Conservation (phyloP, 2,888 invertebrate genomes). For the Creontiades dilutus region DNA sequence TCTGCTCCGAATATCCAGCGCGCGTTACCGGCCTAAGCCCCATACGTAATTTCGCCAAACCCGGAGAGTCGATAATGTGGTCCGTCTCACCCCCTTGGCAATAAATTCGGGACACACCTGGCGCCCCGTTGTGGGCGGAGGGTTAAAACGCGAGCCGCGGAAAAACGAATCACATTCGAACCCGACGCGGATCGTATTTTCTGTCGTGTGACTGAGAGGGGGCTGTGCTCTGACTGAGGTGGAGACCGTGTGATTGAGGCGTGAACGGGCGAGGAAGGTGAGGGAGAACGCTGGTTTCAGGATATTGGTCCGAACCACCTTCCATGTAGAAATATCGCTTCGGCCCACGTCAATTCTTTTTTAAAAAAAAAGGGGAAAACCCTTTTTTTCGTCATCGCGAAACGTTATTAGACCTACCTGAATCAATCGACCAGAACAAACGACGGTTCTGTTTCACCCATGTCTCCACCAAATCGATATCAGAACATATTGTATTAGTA, state of each 20-base stretch:
- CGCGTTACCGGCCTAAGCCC: too few relatives aligned
- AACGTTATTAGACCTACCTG: constrained; percentile 36
- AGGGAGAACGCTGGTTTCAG: neutral
- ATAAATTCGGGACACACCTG: too few relatives aligned
- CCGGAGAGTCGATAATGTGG: too few relatives aligned
- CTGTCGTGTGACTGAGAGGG: too few relatives aligned
- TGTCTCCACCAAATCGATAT: neutral
- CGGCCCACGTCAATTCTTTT: constrained; percentile 3
- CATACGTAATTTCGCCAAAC: too few relatives aligned
- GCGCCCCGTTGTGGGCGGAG: neutral
- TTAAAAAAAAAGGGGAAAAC: too few relatives aligned
- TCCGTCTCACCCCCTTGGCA: too few relatives aligned
- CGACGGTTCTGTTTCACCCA: neutral
- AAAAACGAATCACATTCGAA: neutral
- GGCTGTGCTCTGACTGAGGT: too few relatives aligned
- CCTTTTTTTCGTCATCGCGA: neutral
- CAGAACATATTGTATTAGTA: neutral
- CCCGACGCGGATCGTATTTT: too few relatives aligned
- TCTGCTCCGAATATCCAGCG: too few relatives aligned
- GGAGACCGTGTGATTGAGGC: neutral
- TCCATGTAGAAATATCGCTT: constrained; percentile 20
- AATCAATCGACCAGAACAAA: constrained; percentile 32
- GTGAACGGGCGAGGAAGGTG: neutral
- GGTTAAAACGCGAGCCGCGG: neutral
- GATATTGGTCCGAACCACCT: constrained; percentile 14